Percentiles rank a stretch among this genome's conserved stretches.
Conservation (phyloP, 2,797 vertebrate species). For the Botia kubotai region DNA sequence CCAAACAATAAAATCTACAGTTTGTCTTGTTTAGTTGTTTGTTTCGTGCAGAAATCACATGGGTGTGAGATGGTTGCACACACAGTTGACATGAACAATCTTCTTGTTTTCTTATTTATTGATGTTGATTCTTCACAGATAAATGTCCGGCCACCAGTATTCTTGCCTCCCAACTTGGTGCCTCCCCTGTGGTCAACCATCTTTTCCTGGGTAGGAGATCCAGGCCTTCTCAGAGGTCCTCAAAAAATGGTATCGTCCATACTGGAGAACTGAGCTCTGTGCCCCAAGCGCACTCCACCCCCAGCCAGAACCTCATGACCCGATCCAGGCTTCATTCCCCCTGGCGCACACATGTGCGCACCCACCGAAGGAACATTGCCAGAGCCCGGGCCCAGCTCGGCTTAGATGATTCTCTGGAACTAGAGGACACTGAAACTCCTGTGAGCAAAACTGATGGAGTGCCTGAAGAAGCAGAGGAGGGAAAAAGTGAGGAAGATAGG, state of each 20-base stretch:
- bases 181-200: conserved; percentile 93
- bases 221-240: conserved; percentile 71
- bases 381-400: conserved; percentile 85
- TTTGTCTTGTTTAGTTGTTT: background rate
- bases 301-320: conserved; percentile 77
- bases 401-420: conserved; percentile 81
- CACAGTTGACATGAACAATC: background rate
- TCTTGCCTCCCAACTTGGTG: conserved; percentile 91
- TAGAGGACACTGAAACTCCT: conserved; percentile 72
- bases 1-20: background rate
- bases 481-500: conserved; percentile 47
- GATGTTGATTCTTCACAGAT: conserved; percentile 75
- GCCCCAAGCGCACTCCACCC: conserved; percentile 74
- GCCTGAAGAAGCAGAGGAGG: conserved; percentile 47
- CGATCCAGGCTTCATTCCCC: conserved; percentile 84
- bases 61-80: background rate
- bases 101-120: background rate
- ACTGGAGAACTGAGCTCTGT: conserved; percentile 58
- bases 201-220: conserved; percentile 91
- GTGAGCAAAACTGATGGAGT: conserved; percentile 55
- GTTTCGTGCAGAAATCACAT: background rate
- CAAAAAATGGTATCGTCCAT: conserved; percentile 77
- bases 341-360: conserved; percentile 90
- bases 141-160: conserved; percentile 92
- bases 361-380: conserved; percentile 86